Evolutionary conservation across 1,140 invertebrate genomes (phyloP), one percentile per base, ranked within the genome.

Genomic region (Drosophila oshimai): DNA sequence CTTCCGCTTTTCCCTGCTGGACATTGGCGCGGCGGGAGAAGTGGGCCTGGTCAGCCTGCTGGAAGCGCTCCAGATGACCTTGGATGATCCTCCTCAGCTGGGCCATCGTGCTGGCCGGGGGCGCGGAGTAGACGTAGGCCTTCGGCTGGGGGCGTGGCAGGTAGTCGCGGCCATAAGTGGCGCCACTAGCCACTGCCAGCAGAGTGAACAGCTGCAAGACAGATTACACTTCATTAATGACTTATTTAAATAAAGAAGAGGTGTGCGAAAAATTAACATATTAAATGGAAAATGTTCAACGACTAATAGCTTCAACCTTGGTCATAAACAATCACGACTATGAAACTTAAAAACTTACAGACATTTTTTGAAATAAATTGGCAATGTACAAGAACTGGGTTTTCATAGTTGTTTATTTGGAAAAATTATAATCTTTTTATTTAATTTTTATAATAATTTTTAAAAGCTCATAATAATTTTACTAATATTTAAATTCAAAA

Each of bases 51-150:
- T 84, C 80, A 4, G 65, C 80, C 67, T 47, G 60, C 47, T 84
- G 80, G 10, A 84, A 84, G 4, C 80, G 80, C 26, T 80, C 71
- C 44, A 86, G 22, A 29, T 84, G 80, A 6, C 80, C 80, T 34
- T 75, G 60, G 4, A 84, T 70, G 13, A 84, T 84, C 46, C 61
- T 72, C 2, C 75, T 80, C 42, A 84, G 10, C 6, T 73, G 76
- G 6, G 69, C 62, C 77, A 67, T 77, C 1, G 83, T 77, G 29
- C 50, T 77, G 7, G 65, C 12, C 24, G 33, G 17, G 2, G 81
- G 81, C 3, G 64, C 18, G 24, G 67, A 29, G 13, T 86, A 86
- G 2, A 58, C 67, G 12, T 86, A 86, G 2, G 64, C 36, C 31
- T 26, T 57, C 0, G 36, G 12, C 31, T 44, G 53, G 4, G 67